phyloP scores from a whole-genome alignment of 2,888 invertebrate species.

The Melangyna quadrimaculata region DNA sequence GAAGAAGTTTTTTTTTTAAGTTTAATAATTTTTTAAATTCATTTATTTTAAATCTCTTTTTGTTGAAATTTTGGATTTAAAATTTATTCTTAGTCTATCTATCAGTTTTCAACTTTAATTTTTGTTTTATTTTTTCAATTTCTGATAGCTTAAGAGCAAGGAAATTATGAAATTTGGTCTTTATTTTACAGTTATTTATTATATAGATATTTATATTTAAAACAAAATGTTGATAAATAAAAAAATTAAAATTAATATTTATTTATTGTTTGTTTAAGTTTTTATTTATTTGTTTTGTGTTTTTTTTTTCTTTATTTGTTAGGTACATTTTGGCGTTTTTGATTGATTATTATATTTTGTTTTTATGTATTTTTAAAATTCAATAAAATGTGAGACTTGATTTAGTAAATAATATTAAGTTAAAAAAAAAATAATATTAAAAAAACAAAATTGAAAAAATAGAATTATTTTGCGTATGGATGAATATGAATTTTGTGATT shows the following conservation, averaged over 20 bases:
- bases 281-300: background rate
- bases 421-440: background rate
- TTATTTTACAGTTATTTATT: constrained; percentile 14
- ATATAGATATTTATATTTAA: too few species aligned
- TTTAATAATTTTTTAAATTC: background rate
- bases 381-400: constrained; percentile 29
- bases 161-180: constrained; percentile 1
- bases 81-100: background rate
- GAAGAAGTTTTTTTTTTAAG: background rate
- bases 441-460: background rate
- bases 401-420: background rate
- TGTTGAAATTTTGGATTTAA: background rate
- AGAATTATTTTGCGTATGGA: too few species aligned
- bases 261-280: background rate
- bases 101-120: background rate
- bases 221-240: background rate
- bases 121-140: background rate
- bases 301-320: constrained; percentile 29
- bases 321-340: constrained; percentile 70
- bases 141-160: background rate
- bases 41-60: background rate
- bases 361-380: background rate
- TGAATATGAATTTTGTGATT: too few species aligned
- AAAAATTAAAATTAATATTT: background rate
- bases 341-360: constrained; percentile 41